These are phyloP conservation scores for Drosophila algonquin DNA, from an alignment of 2,888 invertebrate genomes.

Conservation along the genomic window DNA sequence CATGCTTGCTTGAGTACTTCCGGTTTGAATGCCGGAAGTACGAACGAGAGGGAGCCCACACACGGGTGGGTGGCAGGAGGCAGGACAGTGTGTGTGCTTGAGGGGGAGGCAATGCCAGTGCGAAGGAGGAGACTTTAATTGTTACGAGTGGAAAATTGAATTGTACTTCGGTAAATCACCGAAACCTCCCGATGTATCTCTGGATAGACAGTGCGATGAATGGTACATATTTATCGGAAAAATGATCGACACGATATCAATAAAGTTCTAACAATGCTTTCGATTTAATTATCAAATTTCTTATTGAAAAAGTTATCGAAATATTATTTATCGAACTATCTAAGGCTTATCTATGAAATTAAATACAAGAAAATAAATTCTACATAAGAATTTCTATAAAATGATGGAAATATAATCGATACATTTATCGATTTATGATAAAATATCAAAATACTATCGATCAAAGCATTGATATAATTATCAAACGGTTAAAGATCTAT, in stretches of 20 bases:
- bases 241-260: no score
- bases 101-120: background rate
- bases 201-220: background rate
- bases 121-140: slow-evolving; percentile 58
- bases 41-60: slow-evolving; percentile 31
- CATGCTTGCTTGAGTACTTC: slow-evolving; percentile 73
- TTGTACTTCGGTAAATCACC: slow-evolving; percentile 31
- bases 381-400: background rate
- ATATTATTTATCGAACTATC: no score
- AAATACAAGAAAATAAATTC: no score
- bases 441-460: background rate
- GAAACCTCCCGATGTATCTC: background rate
- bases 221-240: no score
- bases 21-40: slow-evolving; percentile 65
- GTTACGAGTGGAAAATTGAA: slow-evolving; percentile 71
- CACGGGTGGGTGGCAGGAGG: slow-evolving; percentile 21
- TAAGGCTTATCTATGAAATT: no score
- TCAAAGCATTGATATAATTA: background rate
- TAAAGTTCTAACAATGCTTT: no score
- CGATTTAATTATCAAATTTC: no score
- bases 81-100: slow-evolving; percentile 37
- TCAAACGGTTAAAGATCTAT: background rate
- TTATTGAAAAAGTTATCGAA: no score
- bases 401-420: background rate
- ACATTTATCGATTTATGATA: background rate